phyloP scores from a whole-genome alignment of 2,797 vertebrate genomes.

The Tiaroga cobitis region DNA sequence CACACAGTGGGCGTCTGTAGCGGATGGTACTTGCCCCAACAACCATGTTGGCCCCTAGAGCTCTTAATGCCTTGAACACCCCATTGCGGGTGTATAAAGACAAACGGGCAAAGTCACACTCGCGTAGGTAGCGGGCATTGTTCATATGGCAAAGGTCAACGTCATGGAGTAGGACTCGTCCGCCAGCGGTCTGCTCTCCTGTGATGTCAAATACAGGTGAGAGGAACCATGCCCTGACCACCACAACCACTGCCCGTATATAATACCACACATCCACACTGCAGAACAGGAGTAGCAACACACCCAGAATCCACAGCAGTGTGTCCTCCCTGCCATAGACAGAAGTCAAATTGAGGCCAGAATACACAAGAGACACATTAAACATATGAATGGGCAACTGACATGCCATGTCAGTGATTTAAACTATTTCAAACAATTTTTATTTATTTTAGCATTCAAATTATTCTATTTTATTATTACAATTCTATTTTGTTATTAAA shows the following conservation, averaged over 20 bases:
- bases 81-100: slow-evolving; percentile 85
- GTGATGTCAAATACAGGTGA: slow-evolving; percentile 81
- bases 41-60: slow-evolving; percentile 75
- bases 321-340: slow-evolving; percentile 64
- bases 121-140: slow-evolving; percentile 89
- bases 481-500: background rate
- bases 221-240: slow-evolving; percentile 79
- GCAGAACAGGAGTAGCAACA: slow-evolving; percentile 76
- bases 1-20: slow-evolving; percentile 82
- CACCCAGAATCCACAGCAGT: slow-evolving; percentile 69
- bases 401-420: background rate
- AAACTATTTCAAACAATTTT: background rate
- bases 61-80: slow-evolving; percentile 78
- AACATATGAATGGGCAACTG: background rate
- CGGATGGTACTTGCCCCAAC: slow-evolving; percentile 87
- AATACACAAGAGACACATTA: background rate
- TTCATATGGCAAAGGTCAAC: slow-evolving; percentile 93
- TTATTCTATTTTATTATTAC: background rate
- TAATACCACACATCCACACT: slow-evolving; percentile 85
- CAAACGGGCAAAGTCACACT: slow-evolving; percentile 88
- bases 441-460: no score
- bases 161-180: slow-evolving; percentile 81
- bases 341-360: background rate
- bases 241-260: slow-evolving; percentile 66
- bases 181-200: slow-evolving; percentile 75